phyloP scores from a whole-genome alignment of 2,888 invertebrate genomes.

The Podotricha telesiphe region DNA sequence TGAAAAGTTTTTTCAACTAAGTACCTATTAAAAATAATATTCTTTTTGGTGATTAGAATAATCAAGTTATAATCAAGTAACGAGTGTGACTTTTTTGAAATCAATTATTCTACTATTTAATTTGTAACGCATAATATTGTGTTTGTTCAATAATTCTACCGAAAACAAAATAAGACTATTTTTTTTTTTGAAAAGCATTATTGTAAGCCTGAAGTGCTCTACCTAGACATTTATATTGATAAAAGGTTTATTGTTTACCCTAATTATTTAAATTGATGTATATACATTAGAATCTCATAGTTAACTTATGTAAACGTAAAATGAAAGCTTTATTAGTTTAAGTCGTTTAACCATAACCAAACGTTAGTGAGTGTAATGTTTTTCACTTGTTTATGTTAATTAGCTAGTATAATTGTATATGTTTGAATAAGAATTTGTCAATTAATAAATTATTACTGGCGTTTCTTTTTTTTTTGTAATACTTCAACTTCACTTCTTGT shows the following conservation, averaged over 20 bases:
- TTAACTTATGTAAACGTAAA: slow-evolving; percentile 62
- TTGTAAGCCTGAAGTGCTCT: not conserved
- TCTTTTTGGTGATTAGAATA: not conserved
- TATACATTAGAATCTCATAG: slow-evolving; percentile 60
- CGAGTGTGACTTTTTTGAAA: no score
- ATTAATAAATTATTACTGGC: slow-evolving; percentile 16
- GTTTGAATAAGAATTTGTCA: slow-evolving; percentile 12
- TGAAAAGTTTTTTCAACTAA: no score
- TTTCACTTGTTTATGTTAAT: slow-evolving; percentile 12
- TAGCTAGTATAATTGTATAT: not conserved
- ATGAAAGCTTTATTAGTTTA: slow-evolving; percentile 80
- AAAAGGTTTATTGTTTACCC: not conserved
- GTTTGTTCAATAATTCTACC: no score
- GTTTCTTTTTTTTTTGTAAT: no score
- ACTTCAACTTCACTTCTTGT: no score
- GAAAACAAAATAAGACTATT: no score
- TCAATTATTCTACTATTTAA: no score
- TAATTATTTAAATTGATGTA: slow-evolving; percentile 47
- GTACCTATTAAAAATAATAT: no score
- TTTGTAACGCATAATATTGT: no score
- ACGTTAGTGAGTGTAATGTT: slow-evolving; percentile 28
- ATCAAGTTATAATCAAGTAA: no score
- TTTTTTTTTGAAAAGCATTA: not conserved
- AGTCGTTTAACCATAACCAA: slow-evolving; percentile 42
- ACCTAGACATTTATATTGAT: not conserved